These are phyloP conservation scores for Luffia ferchaultella DNA, from an alignment of 2,888 invertebrate species.

Conservation along the genomic window DNA sequence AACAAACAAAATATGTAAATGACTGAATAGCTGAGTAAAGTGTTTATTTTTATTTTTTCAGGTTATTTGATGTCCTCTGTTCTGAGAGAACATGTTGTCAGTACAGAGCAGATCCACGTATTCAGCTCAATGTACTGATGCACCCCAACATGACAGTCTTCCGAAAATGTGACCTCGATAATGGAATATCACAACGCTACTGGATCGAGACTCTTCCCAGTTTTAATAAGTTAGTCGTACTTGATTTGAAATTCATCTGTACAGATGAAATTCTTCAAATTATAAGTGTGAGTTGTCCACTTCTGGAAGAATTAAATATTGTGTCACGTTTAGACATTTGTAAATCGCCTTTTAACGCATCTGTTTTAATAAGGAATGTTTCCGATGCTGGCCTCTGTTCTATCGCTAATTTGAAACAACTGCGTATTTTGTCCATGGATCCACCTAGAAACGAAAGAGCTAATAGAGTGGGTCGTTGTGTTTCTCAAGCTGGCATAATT, in stretches of 20 bases:
- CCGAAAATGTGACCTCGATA: slow-evolving; percentile 54
- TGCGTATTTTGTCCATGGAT: slow-evolving; percentile 51
- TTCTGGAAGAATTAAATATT: slow-evolving; percentile 54
- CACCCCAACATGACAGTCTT: slow-evolving; percentile 53
- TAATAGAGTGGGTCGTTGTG: slow-evolving; percentile 47
- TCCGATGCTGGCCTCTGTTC: slow-evolving; percentile 48
- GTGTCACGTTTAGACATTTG: slow-evolving; percentile 55
- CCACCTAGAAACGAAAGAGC: slow-evolving; percentile 51
- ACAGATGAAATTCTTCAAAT: slow-evolving; percentile 57
- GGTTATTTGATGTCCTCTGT: slow-evolving; percentile 62
- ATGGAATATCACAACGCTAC: slow-evolving; percentile 44
- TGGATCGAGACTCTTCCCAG: slow-evolving; percentile 45
- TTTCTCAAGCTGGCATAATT: slow-evolving; percentile 52
- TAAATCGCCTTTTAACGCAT: slow-evolving; percentile 55
- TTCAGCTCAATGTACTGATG: slow-evolving; percentile 47
- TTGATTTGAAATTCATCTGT: slow-evolving; percentile 58
- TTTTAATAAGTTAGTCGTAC: slow-evolving; percentile 41
- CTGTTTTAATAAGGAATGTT: slow-evolving; percentile 51
- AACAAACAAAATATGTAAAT: neutral
- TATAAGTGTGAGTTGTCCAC: slow-evolving; percentile 38
- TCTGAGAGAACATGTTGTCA: slow-evolving; percentile 47
- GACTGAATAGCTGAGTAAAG: neutral
- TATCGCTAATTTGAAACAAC: slow-evolving; percentile 41
- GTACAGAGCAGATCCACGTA: slow-evolving; percentile 47
- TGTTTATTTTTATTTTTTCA: slow-evolving; percentile 35